phyloP scores from a whole-genome alignment of 1,140 invertebrate species.

The Drosophila bipectinata region DNA sequence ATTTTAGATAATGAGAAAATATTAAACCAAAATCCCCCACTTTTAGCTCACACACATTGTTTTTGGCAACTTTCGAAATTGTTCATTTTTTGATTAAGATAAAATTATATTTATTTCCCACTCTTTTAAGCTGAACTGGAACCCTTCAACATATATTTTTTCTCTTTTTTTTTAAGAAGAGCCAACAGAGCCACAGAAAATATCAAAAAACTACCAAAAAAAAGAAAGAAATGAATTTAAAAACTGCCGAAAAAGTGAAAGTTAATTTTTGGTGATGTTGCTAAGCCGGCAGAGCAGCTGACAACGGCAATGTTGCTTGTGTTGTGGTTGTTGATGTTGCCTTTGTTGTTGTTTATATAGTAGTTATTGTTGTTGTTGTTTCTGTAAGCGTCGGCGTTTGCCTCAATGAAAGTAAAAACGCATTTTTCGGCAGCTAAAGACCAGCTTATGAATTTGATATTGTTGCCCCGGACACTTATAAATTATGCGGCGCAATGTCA shows the following conservation, averaged over 20 bases:
- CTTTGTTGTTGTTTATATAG: conserved; percentile 11
- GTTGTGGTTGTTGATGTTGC: conserved; percentile 12
- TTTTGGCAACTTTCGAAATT: conserved; percentile 50
- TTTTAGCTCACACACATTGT: conserved; percentile 9
- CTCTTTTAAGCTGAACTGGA: conserved; percentile 40
- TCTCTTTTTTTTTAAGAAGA: conserved; percentile 50
- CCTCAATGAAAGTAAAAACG: conserved; percentile 82
- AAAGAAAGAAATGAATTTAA: conserved; percentile 80
- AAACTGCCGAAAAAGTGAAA: conserved; percentile 84
- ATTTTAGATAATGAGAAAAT: conserved; percentile 9
- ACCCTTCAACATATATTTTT: conserved; percentile 35
- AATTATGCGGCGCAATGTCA: conserved; percentile 72
- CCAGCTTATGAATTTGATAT: conserved; percentile 58
- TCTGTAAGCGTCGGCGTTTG: conserved; percentile 9
- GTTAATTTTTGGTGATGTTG: conserved; percentile 79
- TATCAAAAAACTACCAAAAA: conserved; percentile 56
- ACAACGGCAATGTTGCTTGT: conserved; percentile 23
- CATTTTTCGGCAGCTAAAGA: conserved; percentile 68
- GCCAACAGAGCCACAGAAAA: conserved; percentile 39
- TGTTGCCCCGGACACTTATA: conserved; percentile 48
- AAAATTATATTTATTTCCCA: conserved; percentile 56
- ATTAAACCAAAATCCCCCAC: conserved; percentile 6
- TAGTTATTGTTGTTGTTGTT: conserved; percentile 9
- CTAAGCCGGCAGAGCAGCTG: conserved; percentile 62
- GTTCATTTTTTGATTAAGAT: conserved; percentile 48